Conservation (phyloP, 2,113 vertebrate genomes). For the Pavo muticus region DNA sequence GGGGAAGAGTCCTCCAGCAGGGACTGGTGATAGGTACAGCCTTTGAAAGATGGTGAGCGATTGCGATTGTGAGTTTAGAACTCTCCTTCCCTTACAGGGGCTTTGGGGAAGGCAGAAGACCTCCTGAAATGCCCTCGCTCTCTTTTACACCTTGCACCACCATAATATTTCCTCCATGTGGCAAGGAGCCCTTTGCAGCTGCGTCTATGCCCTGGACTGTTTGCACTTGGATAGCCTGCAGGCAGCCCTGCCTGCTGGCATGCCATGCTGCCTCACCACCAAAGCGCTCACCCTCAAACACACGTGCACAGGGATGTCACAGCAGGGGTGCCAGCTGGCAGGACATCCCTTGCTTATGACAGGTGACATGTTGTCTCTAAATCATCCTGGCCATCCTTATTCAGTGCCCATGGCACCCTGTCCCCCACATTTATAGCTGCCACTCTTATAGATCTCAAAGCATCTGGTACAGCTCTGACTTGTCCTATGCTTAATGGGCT, state of each 20-base stretch:
- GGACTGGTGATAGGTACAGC: not conserved
- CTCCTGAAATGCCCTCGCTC: not conserved
- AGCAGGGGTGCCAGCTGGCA: slow-evolving; percentile 46
- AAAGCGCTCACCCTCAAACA: not conserved
- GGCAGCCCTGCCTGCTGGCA: slow-evolving; percentile 7
- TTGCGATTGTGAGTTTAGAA: fast-evolving
- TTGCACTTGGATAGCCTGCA: not conserved
- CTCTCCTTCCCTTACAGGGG: not conserved
- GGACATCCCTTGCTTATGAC: not conserved
- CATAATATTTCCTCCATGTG: not conserved
- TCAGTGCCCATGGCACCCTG: slow-evolving; percentile 6
- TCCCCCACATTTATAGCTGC: not conserved
- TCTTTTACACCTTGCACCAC: not conserved
- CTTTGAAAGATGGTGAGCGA: fast-evolving
- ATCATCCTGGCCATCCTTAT: not conserved
- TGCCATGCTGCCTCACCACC: not conserved
- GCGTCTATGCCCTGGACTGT: not conserved
- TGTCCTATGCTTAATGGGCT: not conserved
- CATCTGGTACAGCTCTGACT: not conserved
- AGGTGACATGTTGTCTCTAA: slow-evolving; percentile 10
- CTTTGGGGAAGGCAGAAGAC: not conserved
- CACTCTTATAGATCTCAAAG: not conserved
- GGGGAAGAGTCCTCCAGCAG: not conserved
- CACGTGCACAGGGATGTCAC: not conserved
- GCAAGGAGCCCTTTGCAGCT: not conserved